These are phyloP conservation scores for Hyposoter dolosus DNA, from an alignment of 2,888 invertebrate species.

Conservation along the genomic window DNA sequence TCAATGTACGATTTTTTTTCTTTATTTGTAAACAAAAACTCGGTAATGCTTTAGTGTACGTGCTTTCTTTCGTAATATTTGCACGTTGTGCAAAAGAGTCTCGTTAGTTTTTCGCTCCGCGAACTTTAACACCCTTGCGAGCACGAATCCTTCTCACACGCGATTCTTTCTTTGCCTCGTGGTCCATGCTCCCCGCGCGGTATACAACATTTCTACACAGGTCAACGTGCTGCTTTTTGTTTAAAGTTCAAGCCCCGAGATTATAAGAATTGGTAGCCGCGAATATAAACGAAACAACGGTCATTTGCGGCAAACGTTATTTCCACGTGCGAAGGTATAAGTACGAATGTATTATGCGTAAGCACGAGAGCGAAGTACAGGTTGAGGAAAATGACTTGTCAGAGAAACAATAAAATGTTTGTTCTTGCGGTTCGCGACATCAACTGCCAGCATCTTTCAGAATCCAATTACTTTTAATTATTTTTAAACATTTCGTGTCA, in stretches of 20 bases:
- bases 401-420: conserved; percentile 53
- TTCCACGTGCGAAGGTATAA: background rate
- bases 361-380: background rate
- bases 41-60: conserved; percentile 1
- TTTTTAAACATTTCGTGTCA: conserved; percentile 33
- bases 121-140: conserved; percentile 33
- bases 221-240: conserved; percentile 47
- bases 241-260: conserved; percentile 39
- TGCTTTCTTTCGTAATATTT: conserved; percentile 30
- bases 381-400: conserved; percentile 47
- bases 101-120: conserved; percentile 63
- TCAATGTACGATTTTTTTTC: background rate
- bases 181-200: background rate
- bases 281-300: conserved; percentile 25
- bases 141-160: conserved; percentile 32
- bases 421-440: conserved; percentile 34
- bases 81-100: conserved; percentile 32
- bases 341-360: background rate
- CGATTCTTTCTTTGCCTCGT: conserved; percentile 21
- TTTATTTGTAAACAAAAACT: background rate
- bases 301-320: conserved; percentile 23
- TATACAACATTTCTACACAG: conserved; percentile 22
- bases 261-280: conserved; percentile 59
- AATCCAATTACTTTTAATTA: conserved; percentile 60
- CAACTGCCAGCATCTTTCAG: conserved; percentile 22